Evolutionary conservation across 2,113 vertebrate genomes (phyloP).

Genomic region (Nansenia antarctica): DNA sequence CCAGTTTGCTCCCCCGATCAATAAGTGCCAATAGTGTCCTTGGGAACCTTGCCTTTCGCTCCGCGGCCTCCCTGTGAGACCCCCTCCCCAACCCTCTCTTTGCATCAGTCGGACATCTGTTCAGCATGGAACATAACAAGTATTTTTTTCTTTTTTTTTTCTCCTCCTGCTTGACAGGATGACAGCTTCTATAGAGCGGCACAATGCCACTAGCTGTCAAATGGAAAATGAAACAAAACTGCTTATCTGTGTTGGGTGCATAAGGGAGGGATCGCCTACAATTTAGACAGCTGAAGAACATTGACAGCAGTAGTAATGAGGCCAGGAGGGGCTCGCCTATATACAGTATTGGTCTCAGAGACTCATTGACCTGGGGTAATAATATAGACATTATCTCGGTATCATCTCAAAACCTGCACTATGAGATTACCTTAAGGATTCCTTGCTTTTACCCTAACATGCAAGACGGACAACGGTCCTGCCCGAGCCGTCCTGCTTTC

Average conservation of each 20-base stretch:
- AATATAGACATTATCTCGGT: neutral
- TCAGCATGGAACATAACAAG: slow-evolving; percentile 18
- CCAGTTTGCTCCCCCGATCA: slow-evolving; percentile 23
- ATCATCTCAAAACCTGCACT: neutral
- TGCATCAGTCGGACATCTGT: slow-evolving; percentile 39
- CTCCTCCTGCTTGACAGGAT: slow-evolving; percentile 39
- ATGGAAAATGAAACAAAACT: slow-evolving; percentile 47
- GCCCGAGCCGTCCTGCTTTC: neutral
- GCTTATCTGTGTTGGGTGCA: slow-evolving; percentile 29
- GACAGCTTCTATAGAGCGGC: slow-evolving; percentile 50
- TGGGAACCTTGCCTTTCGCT: neutral
- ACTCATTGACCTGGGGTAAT: neutral
- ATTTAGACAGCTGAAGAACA: slow-evolving; percentile 29
- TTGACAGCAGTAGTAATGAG: slow-evolving; percentile 11
- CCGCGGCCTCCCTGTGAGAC: slow-evolving; percentile 20
- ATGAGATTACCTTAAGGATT: neutral
- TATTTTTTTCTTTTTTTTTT: slow-evolving; percentile 37
- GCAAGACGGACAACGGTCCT: too few relatives aligned
- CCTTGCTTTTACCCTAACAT: neutral
- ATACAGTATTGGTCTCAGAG: neutral
- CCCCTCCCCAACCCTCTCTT: slow-evolving; percentile 21
- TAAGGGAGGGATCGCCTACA: slow-evolving; percentile 22
- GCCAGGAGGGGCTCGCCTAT: too few relatives aligned
- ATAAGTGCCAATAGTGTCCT: slow-evolving; percentile 26
- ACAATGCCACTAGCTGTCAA: slow-evolving; percentile 53